Percentiles rank a stretch among this genome's conserved stretches.
Evolutionary conservation across 2,888 invertebrate species (phyloP).

Genomic region (Drosophila dives): DNA sequence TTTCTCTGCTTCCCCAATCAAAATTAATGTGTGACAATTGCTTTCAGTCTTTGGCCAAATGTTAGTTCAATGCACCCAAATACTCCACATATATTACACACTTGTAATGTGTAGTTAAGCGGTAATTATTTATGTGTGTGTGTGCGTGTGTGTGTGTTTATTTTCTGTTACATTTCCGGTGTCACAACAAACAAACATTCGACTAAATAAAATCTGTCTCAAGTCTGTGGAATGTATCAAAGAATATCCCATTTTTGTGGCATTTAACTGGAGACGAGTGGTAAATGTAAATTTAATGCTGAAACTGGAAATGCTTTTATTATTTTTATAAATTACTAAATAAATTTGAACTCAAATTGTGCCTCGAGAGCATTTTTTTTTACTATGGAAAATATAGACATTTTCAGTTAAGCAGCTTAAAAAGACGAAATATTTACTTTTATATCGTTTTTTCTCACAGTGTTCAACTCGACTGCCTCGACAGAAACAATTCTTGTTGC

Average conservation of each 20-base stretch:
- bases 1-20: not conserved
- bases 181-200: slow-evolving; percentile 3
- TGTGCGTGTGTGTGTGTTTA: not conserved
- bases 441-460: not conserved
- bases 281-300: not conserved
- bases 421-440: not conserved
- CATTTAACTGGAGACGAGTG: not conserved
- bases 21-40: not conserved
- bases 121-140: slow-evolving; percentile 10
- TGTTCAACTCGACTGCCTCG: not conserved
- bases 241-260: not conserved
- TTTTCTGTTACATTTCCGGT: slow-evolving; percentile 33
- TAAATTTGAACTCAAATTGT: not conserved
- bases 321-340: not conserved
- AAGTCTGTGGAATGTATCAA: not conserved
- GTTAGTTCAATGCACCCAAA: slow-evolving; percentile 6
- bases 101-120: slow-evolving; percentile 6
- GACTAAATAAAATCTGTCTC: slow-evolving; percentile 7
- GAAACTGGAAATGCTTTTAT: not conserved
- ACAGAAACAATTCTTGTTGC: not conserved
- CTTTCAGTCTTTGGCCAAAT: not conserved
- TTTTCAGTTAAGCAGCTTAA: not conserved
- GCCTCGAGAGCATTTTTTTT: no score
- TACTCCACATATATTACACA: not conserved
- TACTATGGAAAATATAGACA: not conserved